These are phyloP conservation scores for Orthochromis malagaraziensis DNA, from an alignment of 2,113 vertebrate species.

Conservation along the genomic window DNA sequence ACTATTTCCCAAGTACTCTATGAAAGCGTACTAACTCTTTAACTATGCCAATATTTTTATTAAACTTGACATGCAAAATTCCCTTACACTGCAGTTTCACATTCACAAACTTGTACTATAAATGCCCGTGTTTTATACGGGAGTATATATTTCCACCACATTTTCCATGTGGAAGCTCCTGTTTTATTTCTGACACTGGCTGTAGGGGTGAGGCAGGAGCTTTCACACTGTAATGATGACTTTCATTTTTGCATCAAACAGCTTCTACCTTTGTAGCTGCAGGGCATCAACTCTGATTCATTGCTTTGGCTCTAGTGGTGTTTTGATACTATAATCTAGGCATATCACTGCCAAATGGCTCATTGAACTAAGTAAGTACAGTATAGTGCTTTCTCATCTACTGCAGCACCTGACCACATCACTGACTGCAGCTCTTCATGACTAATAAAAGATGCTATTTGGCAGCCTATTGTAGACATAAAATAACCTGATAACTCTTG, in stretches of 20 bases:
- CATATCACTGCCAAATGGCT: slow-evolving; percentile 27
- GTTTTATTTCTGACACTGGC: not conserved
- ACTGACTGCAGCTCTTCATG: not conserved
- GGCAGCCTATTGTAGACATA: not conserved
- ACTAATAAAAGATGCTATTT: not conserved
- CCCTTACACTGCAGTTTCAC: not conserved
- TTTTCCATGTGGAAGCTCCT: not conserved
- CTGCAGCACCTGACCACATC: slow-evolving; percentile 27
- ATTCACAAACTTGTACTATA: not conserved
- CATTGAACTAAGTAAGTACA: slow-evolving; percentile 10
- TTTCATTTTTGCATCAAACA: not conserved
- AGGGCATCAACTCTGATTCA: slow-evolving; percentile 6
- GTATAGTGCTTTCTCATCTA: slow-evolving; percentile 26
- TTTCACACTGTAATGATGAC: not conserved
- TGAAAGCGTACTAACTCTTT: not conserved
- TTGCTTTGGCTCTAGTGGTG: not conserved
- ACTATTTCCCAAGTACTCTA: not conserved
- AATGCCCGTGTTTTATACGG: not conserved
- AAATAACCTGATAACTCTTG: not conserved
- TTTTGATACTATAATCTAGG: slow-evolving; percentile 19
- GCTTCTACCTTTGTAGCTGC: not conserved
- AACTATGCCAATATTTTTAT: not conserved
- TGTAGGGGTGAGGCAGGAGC: not conserved
- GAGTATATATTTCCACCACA: not conserved
- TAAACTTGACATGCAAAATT: not conserved